These are phyloP conservation scores for Drosophila conformis DNA, from an alignment of 2,888 invertebrate species.

Conservation along the genomic window DNA sequence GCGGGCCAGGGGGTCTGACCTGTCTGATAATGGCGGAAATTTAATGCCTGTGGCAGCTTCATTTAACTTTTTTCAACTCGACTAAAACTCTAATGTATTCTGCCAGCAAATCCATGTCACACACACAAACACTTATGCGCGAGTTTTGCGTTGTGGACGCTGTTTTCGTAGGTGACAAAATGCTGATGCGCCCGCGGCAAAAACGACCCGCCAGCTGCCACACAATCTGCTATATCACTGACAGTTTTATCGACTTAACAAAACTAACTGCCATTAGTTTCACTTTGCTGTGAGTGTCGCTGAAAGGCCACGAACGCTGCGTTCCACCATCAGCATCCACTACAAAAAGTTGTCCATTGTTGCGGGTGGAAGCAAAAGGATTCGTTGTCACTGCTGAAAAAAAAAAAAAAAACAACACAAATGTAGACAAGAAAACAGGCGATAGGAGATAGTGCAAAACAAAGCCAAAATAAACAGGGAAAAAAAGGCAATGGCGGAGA, in stretches of 20 bases:
- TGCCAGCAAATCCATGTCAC: slow-evolving; percentile 44
- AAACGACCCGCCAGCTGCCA: slow-evolving; percentile 62
- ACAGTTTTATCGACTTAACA: slow-evolving; percentile 83
- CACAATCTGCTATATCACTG: slow-evolving; percentile 81
- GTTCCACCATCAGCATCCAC: slow-evolving; percentile 37
- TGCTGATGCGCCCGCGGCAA: slow-evolving; percentile 24
- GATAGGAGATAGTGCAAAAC: slow-evolving; percentile 52
- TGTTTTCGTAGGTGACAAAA: slow-evolving; percentile 46
- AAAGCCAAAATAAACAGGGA: slow-evolving; percentile 73
- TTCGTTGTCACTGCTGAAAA: slow-evolving; percentile 18
- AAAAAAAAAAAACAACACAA: slow-evolving; percentile 4
- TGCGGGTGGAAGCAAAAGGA: slow-evolving; percentile 29
- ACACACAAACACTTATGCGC: slow-evolving; percentile 20
- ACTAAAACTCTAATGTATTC: slow-evolving; percentile 61
- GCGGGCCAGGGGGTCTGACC: slow-evolving; percentile 32
- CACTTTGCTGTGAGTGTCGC: slow-evolving; percentile 77
- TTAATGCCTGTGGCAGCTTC: slow-evolving; percentile 75
- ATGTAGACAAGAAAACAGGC: slow-evolving; percentile 29
- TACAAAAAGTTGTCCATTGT: slow-evolving; percentile 45
- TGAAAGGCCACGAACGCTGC: slow-evolving; percentile 72
- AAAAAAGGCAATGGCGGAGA: slow-evolving; percentile 42
- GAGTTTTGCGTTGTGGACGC: slow-evolving; percentile 2
- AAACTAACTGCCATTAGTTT: slow-evolving; percentile 83
- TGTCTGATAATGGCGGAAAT: slow-evolving; percentile 62
- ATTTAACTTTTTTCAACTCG: slow-evolving; percentile 75